Percentiles rank a stretch among this genome's conserved stretches.
Conservation (phyloP, 2,113 vertebrate species). For the Zootoca vivipara region DNA sequence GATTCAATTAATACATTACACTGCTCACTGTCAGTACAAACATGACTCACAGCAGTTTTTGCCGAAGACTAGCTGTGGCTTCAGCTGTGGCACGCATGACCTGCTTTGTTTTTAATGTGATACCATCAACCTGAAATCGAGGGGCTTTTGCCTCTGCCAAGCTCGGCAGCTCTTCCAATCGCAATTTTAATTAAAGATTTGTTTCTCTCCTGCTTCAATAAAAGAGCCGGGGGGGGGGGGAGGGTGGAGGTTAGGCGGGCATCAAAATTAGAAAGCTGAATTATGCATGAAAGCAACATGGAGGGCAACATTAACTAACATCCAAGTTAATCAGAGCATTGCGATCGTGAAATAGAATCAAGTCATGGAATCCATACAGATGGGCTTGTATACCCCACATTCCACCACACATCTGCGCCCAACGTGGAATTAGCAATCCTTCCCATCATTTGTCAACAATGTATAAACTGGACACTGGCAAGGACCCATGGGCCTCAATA, state of each 20-base stretch:
- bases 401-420: background rate
- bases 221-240: background rate
- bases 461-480: background rate
- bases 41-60: slow-evolving; percentile 13
- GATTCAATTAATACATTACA: slow-evolving; percentile 5
- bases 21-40: slow-evolving; percentile 15
- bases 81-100: slow-evolving; percentile 18
- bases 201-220: background rate
- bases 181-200: slow-evolving; percentile 20
- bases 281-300: background rate
- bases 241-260: too few species aligned
- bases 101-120: slow-evolving; percentile 22
- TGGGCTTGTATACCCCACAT: background rate
- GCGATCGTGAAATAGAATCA: background rate
- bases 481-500: background rate
- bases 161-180: background rate
- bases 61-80: background rate
- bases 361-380: background rate
- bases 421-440: background rate
- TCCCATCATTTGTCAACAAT: background rate
- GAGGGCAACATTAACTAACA: background rate
- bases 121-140: background rate
- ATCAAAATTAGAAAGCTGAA: background rate
- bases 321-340: background rate
- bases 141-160: background rate